Percentiles rank a stretch among this genome's conserved stretches.
Evolutionary conservation across 2,113 vertebrate genomes (phyloP).

Genomic region (Mus spicilegus): DNA sequence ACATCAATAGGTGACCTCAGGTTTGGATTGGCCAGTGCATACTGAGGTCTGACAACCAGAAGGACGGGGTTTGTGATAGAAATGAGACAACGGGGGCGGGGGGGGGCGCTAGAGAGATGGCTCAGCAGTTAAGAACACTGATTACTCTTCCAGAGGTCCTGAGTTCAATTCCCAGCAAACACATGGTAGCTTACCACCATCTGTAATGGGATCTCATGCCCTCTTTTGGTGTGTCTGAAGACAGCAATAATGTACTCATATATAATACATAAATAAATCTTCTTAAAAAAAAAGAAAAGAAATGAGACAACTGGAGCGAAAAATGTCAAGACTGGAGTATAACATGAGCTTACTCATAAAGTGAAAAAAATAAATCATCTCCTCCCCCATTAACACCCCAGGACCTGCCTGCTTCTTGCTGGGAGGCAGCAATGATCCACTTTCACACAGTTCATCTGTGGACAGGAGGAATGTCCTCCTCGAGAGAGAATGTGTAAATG

Average conservation of each 20-base stretch:
- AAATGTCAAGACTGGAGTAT: rapidly evolving
- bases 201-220: no score
- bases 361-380: not conserved
- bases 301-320: not conserved
- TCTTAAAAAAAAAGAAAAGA: no score
- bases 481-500: not conserved
- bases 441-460: not conserved
- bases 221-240: no score
- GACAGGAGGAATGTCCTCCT: not conserved
- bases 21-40: not conserved
- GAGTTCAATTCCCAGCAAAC: no score
- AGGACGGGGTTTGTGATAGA: not conserved
- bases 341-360: not conserved
- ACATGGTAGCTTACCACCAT: no score
- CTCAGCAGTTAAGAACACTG: no score
- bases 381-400: rapidly evolving
- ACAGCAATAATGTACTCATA: no score
- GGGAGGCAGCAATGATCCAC: not conserved
- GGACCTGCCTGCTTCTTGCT: not conserved
- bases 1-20: not conserved
- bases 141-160: no score
- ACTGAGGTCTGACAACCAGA: not conserved
- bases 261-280: no score
- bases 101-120: no score
- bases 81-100: no score